These are phyloP conservation scores for Drosophila melanica DNA, from an alignment of 1,140 invertebrate species.

Conservation along the genomic window DNA sequence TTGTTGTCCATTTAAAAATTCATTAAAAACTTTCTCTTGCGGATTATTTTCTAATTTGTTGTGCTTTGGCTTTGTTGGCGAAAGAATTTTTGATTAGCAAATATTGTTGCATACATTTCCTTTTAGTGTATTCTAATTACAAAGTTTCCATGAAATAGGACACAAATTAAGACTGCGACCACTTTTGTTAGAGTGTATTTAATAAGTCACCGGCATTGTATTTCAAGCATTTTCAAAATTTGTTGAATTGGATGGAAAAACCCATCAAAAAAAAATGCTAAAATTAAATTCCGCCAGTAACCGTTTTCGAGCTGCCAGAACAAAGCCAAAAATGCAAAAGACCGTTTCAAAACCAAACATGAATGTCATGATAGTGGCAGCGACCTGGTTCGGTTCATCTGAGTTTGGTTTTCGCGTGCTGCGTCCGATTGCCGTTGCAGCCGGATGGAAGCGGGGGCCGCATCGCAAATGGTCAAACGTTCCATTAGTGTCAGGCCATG, in stretches of 20 bases:
- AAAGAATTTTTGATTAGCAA: slow-evolving; percentile 5
- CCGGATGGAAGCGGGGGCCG: neutral
- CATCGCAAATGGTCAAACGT: slow-evolving; percentile 66
- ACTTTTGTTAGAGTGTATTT: no score
- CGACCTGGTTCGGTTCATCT: slow-evolving; percentile 5
- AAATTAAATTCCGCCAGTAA: slow-evolving; percentile 22
- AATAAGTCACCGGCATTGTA: neutral
- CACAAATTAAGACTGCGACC: neutral
- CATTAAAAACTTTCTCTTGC: neutral
- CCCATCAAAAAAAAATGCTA: slow-evolving; percentile 13
- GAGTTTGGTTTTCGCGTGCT: slow-evolving; percentile 3
- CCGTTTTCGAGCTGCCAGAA: neutral
- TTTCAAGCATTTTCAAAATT: slow-evolving; percentile 13
- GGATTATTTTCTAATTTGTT: neutral
- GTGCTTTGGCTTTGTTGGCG: neutral
- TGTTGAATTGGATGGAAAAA: slow-evolving; percentile 49
- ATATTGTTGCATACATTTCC: neutral
- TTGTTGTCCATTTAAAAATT: neutral
- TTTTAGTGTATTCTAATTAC: neutral
- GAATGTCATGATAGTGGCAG: slow-evolving; percentile 17
- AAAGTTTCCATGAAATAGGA: neutral
- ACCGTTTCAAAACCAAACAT: neutral
- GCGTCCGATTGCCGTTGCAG: slow-evolving; percentile 13
- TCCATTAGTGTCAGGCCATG: slow-evolving; percentile 73
- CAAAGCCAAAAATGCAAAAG: neutral